Conservation (phyloP, 2,113 vertebrate genomes). For the Bufo gargarizans region DNA sequence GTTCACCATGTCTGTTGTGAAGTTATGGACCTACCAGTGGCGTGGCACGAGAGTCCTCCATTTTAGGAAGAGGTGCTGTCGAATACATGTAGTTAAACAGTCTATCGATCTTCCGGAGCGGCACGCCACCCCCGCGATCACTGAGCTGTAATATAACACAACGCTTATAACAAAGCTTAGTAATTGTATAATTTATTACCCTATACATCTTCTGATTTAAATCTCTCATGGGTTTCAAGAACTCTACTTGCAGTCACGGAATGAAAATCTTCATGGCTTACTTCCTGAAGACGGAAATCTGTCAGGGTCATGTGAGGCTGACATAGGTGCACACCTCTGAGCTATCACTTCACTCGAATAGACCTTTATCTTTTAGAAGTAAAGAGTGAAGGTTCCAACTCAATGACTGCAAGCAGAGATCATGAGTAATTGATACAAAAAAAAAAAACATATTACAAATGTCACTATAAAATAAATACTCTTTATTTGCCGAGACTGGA, state of each 20-base stretch:
- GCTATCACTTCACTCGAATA: neutral
- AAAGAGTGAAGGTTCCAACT: neutral
- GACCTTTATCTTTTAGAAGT: neutral
- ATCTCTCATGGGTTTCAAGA: neutral
- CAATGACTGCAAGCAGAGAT: no score
- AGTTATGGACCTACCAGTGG: conserved; percentile 80
- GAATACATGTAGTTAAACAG: conserved; percentile 98
- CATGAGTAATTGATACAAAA: no score
- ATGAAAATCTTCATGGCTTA: neutral
- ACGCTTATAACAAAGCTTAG: no score
- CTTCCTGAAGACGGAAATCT: neutral
- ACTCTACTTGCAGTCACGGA: neutral
- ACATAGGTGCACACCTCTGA: neutral
- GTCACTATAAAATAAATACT: no score
- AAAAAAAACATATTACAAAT: no score
- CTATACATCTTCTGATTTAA: neutral
- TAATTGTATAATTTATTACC: neutral
- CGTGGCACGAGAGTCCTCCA: conserved; percentile 81
- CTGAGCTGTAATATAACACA: conserved; percentile 78
- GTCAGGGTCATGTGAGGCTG: no score
- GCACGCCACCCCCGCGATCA: conserved; percentile 93
- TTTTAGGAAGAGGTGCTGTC: conserved; percentile 87
- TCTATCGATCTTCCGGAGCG: conserved; percentile 92
- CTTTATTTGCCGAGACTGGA: no score
- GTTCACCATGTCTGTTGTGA: neutral